Evolutionary conservation across 2,797 vertebrate genomes (phyloP).

Genomic region (Syncerus caffer): DNA sequence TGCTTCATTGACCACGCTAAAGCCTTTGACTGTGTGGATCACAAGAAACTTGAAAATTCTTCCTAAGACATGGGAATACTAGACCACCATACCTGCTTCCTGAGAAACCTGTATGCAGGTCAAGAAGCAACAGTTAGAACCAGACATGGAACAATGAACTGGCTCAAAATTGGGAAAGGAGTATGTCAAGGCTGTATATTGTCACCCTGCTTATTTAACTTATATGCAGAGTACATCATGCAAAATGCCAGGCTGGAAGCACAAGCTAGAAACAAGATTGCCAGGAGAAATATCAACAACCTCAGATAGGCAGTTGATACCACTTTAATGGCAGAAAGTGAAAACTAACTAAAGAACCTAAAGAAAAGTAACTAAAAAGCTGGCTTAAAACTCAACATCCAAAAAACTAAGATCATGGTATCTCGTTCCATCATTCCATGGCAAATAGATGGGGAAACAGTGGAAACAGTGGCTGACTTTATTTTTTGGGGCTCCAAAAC

Average conservation of each 20-base stretch:
- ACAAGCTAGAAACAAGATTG: neutral
- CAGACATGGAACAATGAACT: neutral
- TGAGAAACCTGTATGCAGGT: neutral
- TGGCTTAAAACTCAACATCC: neutral
- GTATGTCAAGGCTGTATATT: neutral
- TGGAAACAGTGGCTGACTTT: neutral
- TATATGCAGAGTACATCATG: neutral
- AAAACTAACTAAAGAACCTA: neutral
- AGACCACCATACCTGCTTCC: neutral
- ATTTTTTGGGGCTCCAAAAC: neutral
- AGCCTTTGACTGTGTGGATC: neutral
- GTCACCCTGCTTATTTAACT: neutral
- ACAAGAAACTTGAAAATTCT: neutral
- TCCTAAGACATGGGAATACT: neutral
- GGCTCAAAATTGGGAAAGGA: neutral
- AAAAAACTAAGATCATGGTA: neutral
- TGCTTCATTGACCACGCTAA: neutral
- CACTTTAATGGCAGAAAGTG: neutral
- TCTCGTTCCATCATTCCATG: neutral
- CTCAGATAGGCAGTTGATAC: neutral
- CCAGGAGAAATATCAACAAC: neutral
- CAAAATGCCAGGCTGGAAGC: neutral
- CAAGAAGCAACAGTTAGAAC: neutral
- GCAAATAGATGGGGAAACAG: neutral
- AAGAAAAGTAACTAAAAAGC: neutral